These are phyloP conservation scores for Chloropsis hardwickii DNA, from an alignment of 2,113 vertebrate species.

Conservation along the genomic window DNA sequence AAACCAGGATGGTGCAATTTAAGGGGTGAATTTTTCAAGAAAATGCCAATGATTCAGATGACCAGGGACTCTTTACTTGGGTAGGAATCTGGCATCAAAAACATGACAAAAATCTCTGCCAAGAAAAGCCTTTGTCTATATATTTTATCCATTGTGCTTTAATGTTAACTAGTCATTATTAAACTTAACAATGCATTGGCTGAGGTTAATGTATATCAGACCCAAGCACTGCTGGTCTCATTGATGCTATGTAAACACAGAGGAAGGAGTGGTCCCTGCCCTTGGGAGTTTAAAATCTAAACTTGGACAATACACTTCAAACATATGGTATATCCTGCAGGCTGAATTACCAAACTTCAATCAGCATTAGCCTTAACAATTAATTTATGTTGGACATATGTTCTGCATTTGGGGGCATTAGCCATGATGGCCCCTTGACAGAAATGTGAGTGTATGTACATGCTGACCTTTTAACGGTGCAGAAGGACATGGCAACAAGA, in stretches of 20 bases:
- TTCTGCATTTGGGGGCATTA: conserved; percentile 1
- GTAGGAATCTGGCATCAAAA: conserved; percentile 7
- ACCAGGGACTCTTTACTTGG: background rate
- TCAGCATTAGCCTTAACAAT: conserved; percentile 41
- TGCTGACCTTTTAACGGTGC: background rate
- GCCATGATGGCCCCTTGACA: background rate
- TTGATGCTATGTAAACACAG: conserved; percentile 56
- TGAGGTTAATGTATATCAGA: conserved; percentile 54
- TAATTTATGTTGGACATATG: conserved; percentile 26
- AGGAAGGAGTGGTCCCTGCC: conserved; percentile 62
- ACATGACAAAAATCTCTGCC: conserved; percentile 8
- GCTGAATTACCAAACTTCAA: conserved; percentile 42
- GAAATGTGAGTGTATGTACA: background rate
- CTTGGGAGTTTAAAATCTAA: conserved; percentile 41
- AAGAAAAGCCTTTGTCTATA: conserved; percentile 51
- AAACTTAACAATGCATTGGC: conserved; percentile 57
- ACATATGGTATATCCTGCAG: conserved; percentile 52
- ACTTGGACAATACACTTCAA: conserved; percentile 55
- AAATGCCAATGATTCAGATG: background rate
- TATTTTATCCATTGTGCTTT: conserved; percentile 53
- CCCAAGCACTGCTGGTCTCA: conserved; percentile 33
- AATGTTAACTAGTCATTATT: conserved; percentile 54
- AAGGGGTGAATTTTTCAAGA: background rate
- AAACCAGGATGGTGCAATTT: background rate
- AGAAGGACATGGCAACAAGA: background rate